Percentiles rank a stretch among this genome's conserved stretches.
Conservation (phyloP, 2,113 vertebrate species). For the Tapirus terrestris region DNA sequence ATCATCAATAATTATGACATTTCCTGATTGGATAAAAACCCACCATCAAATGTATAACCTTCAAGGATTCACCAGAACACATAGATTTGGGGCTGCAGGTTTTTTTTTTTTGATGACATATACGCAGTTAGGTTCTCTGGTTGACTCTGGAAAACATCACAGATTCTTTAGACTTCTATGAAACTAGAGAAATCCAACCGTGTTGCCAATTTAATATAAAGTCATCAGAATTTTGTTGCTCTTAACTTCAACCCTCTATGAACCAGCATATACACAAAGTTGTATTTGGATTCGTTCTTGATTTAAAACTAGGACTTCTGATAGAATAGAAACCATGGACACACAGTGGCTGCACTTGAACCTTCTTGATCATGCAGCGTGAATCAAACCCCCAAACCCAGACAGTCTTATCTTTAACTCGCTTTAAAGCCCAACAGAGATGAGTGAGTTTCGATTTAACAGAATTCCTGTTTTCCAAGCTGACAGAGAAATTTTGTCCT, state of each 20-base stretch:
- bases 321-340: neutral
- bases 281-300: neutral
- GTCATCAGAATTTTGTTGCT: neutral
- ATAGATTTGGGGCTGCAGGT: accelerated
- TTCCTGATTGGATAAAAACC: neutral
- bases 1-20: slow-evolving; percentile 37
- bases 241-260: neutral
- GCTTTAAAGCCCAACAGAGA: neutral
- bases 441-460: neutral
- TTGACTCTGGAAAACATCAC: neutral
- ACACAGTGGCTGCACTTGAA: accelerated
- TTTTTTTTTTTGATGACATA: neutral
- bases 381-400: slow-evolving; percentile 9
- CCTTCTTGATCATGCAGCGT: neutral
- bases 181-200: neutral
- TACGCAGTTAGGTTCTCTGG: neutral
- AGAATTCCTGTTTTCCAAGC: neutral
- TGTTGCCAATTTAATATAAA: neutral
- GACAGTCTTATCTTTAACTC: neutral
- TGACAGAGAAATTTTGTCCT: neutral
- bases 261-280: neutral
- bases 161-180: neutral
- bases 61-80: neutral
- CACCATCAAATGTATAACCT: neutral
- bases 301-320: neutral